phyloP scores from a whole-genome alignment of 2,888 invertebrate species.

The Polyommatus iphigenia region DNA sequence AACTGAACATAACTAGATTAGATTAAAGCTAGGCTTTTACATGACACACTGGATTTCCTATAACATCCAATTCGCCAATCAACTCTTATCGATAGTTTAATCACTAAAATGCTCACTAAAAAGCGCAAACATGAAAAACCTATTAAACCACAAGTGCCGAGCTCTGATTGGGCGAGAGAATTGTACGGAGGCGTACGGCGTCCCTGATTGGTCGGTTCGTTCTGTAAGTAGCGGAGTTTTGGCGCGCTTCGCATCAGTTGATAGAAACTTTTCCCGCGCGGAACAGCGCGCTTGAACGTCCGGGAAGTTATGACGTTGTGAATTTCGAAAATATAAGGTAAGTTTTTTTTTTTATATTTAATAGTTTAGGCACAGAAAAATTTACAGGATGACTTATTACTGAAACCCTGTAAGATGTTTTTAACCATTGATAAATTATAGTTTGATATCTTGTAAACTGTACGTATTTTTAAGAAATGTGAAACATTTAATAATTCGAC shows the following conservation, averaged over 20 bases:
- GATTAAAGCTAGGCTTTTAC: neutral
- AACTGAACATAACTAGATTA: neutral
- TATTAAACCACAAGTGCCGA: constrained; percentile 73
- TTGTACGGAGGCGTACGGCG: constrained; percentile 61
- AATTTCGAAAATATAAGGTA: constrained; percentile 34
- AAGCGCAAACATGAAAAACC: constrained; percentile 68
- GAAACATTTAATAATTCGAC: too few species aligned
- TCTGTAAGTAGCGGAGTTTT: constrained; percentile 71
- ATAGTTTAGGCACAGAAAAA: neutral
- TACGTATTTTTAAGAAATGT: too few species aligned
- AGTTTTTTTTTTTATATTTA: constrained; percentile 33
- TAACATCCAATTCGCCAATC: neutral
- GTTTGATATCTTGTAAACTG: too few species aligned
- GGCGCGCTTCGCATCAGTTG: constrained; percentile 73
- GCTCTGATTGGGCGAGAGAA: constrained; percentile 56
- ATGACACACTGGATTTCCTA: neutral
- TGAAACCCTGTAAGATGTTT: too few species aligned
- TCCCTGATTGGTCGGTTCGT: constrained; percentile 57
- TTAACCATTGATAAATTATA: too few species aligned
- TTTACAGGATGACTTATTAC: neutral
- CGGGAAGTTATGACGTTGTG: constrained; percentile 60
- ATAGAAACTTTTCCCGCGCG: constrained; percentile 60
- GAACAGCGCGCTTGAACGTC: constrained; percentile 42
- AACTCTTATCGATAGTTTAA: constrained; percentile 17
- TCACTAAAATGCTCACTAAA: constrained; percentile 33